These are phyloP conservation scores for Cryptotis parvus DNA, from an alignment of 2,113 vertebrate genomes.

Conservation along the genomic window DNA sequence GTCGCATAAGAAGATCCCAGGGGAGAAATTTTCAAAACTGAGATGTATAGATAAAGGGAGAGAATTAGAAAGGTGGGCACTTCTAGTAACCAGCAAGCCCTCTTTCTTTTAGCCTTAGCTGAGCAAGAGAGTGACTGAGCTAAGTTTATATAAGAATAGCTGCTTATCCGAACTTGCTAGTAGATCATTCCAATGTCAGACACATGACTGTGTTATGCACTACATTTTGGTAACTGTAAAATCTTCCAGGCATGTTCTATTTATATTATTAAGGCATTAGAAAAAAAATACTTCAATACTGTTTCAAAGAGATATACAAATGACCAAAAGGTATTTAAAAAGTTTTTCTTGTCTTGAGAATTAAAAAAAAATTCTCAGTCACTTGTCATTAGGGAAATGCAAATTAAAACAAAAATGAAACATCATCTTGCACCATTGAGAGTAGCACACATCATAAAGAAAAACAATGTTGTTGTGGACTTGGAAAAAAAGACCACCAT, in stretches of 20 bases:
- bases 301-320: too few relatives aligned
- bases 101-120: neutral
- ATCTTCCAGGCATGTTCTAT: neutral
- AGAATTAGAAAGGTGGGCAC: constrained; percentile 26
- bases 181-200: neutral
- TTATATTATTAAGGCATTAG: neutral
- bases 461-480: too few relatives aligned
- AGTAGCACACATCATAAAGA: too few relatives aligned
- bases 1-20: neutral
- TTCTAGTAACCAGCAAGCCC: neutral
- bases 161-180: neutral
- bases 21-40: neutral
- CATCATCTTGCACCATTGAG: too few relatives aligned
- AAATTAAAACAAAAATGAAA: too few relatives aligned
- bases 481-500: too few relatives aligned
- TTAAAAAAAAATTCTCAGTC: too few relatives aligned
- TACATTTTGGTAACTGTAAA: constrained; percentile 48
- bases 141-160: neutral
- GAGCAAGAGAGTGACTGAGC: neutral
- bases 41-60: neutral
- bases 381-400: too few relatives aligned
- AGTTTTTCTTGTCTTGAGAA: too few relatives aligned
- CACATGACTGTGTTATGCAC: neutral
- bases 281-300: neutral
- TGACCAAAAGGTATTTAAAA: too few relatives aligned